phyloP scores from a whole-genome alignment of 2,888 invertebrate genomes.

The Drosophila multiciliata region DNA sequence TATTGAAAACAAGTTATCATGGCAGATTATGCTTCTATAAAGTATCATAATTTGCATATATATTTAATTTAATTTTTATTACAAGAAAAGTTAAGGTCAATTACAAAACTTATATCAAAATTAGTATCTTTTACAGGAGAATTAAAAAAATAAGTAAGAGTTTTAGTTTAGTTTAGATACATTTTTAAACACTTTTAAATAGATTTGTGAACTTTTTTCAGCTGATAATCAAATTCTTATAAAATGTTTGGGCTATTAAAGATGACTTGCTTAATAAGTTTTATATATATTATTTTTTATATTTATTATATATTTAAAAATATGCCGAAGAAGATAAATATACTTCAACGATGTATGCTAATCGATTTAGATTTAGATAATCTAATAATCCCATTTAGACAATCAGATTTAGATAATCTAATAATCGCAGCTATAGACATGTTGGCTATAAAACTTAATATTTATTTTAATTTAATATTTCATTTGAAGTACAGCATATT shows the following conservation, averaged over 20 bases:
- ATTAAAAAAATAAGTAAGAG: background rate
- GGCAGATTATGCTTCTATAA: background rate
- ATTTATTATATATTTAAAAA: too few relatives aligned
- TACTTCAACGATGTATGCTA: background rate
- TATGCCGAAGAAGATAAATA: background rate
- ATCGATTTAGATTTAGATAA: too few relatives aligned
- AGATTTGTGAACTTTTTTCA: background rate
- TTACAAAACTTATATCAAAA: background rate
- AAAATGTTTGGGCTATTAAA: background rate
- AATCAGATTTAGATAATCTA: too few relatives aligned
- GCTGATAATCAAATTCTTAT: background rate
- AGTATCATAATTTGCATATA: background rate
- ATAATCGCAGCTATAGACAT: background rate
- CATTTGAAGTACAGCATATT: slow-evolving; percentile 19
- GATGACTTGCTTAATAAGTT: background rate
- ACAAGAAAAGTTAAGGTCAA: background rate
- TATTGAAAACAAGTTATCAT: background rate
- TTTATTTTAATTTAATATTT: too few relatives aligned
- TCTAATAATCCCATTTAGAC: too few relatives aligned
- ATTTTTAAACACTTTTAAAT: background rate
- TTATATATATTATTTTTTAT: too few relatives aligned
- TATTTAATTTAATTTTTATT: background rate
- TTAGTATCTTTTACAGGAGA: background rate
- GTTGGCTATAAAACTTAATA: too few relatives aligned
- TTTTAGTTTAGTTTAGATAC: background rate